Evolutionary conservation across 2,113 vertebrate genomes (phyloP).

Genomic region (Corythornis cristatus): DNA sequence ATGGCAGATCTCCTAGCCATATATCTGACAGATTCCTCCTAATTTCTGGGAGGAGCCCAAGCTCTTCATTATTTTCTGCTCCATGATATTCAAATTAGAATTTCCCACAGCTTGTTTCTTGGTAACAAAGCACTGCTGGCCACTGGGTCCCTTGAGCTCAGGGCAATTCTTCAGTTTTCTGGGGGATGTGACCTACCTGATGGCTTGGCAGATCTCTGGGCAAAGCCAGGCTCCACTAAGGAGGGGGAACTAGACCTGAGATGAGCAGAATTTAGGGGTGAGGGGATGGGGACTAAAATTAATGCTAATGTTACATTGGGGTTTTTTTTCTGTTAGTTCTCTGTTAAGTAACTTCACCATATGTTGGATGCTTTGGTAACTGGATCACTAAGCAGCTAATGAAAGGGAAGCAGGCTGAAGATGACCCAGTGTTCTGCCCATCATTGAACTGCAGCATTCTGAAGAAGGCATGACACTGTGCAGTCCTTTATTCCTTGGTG

Average conservation of each 20-base stretch:
- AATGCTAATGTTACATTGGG: accelerated
- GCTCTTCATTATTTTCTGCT: neutral
- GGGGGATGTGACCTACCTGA: neutral
- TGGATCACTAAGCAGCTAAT: neutral
- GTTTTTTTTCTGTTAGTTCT: neutral
- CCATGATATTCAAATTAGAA: accelerated
- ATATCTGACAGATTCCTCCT: neutral
- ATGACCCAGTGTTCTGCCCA: neutral
- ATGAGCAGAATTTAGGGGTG: neutral
- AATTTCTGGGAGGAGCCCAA: neutral
- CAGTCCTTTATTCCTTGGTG: neutral
- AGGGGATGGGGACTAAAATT: neutral
- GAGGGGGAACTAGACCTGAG: neutral
- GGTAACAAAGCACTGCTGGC: neutral
- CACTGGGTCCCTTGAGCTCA: neutral
- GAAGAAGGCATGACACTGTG: neutral
- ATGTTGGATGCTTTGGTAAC: neutral
- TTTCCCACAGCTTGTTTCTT: neutral
- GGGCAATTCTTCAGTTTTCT: neutral
- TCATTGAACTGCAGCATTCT: neutral
- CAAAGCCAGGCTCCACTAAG: neutral
- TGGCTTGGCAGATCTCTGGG: neutral
- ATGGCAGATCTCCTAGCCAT: neutral
- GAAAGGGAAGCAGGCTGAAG: neutral
- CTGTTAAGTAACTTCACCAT: neutral